Evolutionary conservation across 2,797 vertebrate species (phyloP), one percentile per base, ranked within the genome.

Genomic region (Chaetophractus vellerosus): DNA sequence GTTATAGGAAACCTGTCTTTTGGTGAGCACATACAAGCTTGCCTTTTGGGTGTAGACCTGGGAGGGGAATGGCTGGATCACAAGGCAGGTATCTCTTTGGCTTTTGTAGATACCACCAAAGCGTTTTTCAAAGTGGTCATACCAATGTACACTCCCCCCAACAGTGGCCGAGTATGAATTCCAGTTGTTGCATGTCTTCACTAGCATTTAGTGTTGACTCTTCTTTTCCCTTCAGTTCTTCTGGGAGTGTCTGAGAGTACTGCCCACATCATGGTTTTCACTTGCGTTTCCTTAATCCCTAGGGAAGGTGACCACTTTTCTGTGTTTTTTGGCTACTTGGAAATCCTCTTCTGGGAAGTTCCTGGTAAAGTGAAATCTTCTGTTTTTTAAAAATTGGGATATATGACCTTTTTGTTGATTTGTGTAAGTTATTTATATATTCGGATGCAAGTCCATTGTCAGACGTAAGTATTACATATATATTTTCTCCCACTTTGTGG

Each of bases 311-410:
- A 52, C 23, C 57, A 28, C 52, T 50, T 81, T 66, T 83, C 41
- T 81, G 48, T n/a, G 36, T 52, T 68, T 72, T 16, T 50, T 45
- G 41, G 33, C 41, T 61, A 9, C 88, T 82, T 93, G 64, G 72
- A 88, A 96, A 45, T 89, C 88, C 38, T 93, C 71, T 91, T 93
- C 78, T 14, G 85, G 57, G 7, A 64, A 59, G 38, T 90, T 31
- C 71, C 31, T 83, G 26, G 52, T 95, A 5, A 48, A 71, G 59
- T 95, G 6, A 48, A 71, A 33, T 38, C 45, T 91, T 80, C 92
- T 59, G 28, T 38, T 59, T 94, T 92, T 38, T 21, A 76, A 72
- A 90, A 63, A 18, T 19, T 50, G 24, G 19, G n/a, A 28, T 55
- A 21, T 57, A 33, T 84, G 88, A 68, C 8, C 41, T 95, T 93